Base-by-base conservation (phyloP, 2,888 invertebrate genomes). In the Nasonovia ribisnigri region DNA sequence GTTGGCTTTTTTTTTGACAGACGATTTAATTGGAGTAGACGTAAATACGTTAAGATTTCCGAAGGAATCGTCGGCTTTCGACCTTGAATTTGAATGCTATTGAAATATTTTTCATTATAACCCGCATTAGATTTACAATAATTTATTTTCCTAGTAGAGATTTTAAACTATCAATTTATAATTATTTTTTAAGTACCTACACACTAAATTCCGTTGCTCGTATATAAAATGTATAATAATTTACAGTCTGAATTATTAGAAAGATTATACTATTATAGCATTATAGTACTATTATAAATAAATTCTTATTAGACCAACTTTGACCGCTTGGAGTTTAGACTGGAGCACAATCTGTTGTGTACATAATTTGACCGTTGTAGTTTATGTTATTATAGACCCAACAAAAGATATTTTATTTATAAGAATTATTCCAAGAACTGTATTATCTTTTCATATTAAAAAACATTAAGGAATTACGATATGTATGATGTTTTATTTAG, bases 241-340 rank as follows among this genome's bases (percentile, higher is more conserved):
- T 84, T 84, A 84, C 43, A 43, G 43, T 43, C 84, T 1, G 84
- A 43, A 26, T 54, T 54, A 54, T 43, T 43, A 84, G 77, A 36
- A 77, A 77, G 77, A 77, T 77, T 77, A 77, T 1, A n/a, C 13
- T 51, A 51, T 51, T 51, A 51, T 57, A 8, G 54, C 20, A 51
- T 51, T 51, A 51, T 57, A 8, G 54, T 54, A 77, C 36, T 43
- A 84, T 84, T 84, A 84, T 43, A 84, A 84, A 84, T 43, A 84
- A 84, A 84, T 84, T 77, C 36, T 77, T 20, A 77, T 77, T 77
- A 77, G 89, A 89, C 60, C 89, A 89, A 89, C 24, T 89, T 57
- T 24, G 48, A 51, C n/a, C 51, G 48, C 1, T 88, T 88, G n/a
- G 51, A 51, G 36, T 51, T 88, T 88, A 88, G 88, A 88, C 88